Percentiles rank a stretch among this genome's conserved stretches.
phyloP scores from a whole-genome alignment of 2,113 vertebrate species.

The Rhizomys pruinosus region DNA sequence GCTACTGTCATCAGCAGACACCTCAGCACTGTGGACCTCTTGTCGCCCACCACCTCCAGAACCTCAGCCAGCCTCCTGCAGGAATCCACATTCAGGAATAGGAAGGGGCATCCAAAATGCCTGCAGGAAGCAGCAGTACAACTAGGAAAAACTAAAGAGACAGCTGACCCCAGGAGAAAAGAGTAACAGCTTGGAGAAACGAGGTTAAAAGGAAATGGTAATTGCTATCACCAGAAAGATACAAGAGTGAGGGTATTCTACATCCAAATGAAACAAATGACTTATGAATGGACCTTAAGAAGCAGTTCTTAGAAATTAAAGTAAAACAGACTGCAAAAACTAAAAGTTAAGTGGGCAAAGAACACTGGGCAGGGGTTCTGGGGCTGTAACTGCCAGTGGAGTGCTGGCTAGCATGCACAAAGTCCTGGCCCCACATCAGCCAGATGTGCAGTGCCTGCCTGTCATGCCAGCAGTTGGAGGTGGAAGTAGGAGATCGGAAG shows the following conservation, averaged over 20 bases:
- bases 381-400: background rate
- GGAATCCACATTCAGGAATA: background rate
- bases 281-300: background rate
- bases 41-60: no score
- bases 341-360: background rate
- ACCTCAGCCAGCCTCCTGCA: background rate
- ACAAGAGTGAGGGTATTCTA: background rate
- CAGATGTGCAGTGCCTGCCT: background rate
- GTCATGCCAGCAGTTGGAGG: background rate
- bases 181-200: background rate
- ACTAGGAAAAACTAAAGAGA: background rate
- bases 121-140: background rate
- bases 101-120: no score
- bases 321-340: background rate
- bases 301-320: background rate
- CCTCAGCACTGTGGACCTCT: fast-evolving
- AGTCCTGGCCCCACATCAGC: no score
- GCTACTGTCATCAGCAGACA: no score
- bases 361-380: background rate
- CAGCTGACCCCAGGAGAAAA: no score
- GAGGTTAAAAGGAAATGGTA: background rate
- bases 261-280: background rate
- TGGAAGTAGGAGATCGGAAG: background rate
- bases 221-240: background rate
- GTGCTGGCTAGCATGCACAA: background rate